These are phyloP conservation scores for Noctua pronuba DNA, from an alignment of 2,888 invertebrate species.

Conservation along the genomic window DNA sequence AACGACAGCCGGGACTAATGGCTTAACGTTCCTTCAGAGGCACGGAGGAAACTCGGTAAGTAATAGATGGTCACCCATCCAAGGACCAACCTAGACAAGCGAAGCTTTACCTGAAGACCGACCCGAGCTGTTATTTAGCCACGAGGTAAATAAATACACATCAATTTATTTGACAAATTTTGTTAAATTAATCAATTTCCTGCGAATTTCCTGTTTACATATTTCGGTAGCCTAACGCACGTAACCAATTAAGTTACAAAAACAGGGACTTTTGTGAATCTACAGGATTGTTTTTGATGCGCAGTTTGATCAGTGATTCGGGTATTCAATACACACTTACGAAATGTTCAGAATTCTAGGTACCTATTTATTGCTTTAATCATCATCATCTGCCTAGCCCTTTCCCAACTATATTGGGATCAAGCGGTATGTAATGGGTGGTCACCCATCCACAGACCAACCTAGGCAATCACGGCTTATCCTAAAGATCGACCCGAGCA, in stretches of 20 bases:
- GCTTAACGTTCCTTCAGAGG: neutral
- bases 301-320: neutral
- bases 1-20: neutral
- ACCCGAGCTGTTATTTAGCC: neutral
- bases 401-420: too few species aligned
- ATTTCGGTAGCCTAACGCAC: neutral
- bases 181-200: neutral
- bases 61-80: neutral
- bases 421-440: too few species aligned
- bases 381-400: too few species aligned
- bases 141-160: neutral
- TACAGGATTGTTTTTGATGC: neutral
- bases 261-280: neutral
- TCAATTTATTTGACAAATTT: neutral
- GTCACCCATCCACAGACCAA: too few species aligned
- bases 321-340: neutral
- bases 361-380: too few species aligned
- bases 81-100: neutral
- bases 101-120: neutral
- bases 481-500: too few species aligned
- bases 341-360: neutral
- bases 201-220: constrained; percentile 6
- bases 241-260: neutral
- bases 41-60: neutral
- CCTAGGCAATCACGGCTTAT: too few species aligned